phyloP scores from a whole-genome alignment of 2,888 invertebrate species.

The Merodon equestris region DNA sequence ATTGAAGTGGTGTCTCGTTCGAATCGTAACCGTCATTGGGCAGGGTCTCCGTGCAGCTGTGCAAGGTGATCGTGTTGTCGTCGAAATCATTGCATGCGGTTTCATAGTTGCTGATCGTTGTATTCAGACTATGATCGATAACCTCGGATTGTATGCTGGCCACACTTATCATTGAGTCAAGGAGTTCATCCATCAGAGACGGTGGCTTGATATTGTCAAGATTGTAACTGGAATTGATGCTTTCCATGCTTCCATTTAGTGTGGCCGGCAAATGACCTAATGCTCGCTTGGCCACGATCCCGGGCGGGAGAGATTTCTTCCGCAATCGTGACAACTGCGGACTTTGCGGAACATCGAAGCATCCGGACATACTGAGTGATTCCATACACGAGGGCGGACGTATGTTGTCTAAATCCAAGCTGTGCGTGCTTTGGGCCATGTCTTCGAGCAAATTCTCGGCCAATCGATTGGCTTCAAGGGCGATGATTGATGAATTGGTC shows the following conservation, averaged over 20 bases:
- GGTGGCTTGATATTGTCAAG: conserved; percentile 91
- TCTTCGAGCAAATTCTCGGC: conserved; percentile 80
- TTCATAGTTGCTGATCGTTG: conserved; percentile 78
- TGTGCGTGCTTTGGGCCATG: conserved; percentile 83
- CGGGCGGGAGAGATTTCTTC: conserved; percentile 86
- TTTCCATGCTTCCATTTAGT: conserved; percentile 83
- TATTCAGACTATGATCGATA: conserved; percentile 80
- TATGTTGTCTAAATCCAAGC: conserved; percentile 86
- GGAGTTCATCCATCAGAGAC: conserved; percentile 86
- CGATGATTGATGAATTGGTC: conserved; percentile 86
- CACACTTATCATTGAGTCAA: conserved; percentile 91
- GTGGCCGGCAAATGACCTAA: conserved; percentile 79
- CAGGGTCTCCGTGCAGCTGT: conserved; percentile 80
- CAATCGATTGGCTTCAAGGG: conserved; percentile 87
- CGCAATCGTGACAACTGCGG: conserved; percentile 78
- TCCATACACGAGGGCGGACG: conserved; percentile 89
- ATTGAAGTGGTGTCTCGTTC: conserved; percentile 83
- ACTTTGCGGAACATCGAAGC: conserved; percentile 78
- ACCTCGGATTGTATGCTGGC: conserved; percentile 90
- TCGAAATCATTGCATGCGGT: conserved; percentile 77
- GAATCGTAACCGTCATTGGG: conserved; percentile 72
- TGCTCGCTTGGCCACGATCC: conserved; percentile 86
- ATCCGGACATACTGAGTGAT: conserved; percentile 81
- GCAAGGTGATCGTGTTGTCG: conserved; percentile 81
- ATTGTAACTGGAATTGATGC: conserved; percentile 82